Evolutionary conservation across 2,888 invertebrate genomes (phyloP), one percentile per base, ranked within the genome.

Genomic region (Eupithecia dodoneata): DNA sequence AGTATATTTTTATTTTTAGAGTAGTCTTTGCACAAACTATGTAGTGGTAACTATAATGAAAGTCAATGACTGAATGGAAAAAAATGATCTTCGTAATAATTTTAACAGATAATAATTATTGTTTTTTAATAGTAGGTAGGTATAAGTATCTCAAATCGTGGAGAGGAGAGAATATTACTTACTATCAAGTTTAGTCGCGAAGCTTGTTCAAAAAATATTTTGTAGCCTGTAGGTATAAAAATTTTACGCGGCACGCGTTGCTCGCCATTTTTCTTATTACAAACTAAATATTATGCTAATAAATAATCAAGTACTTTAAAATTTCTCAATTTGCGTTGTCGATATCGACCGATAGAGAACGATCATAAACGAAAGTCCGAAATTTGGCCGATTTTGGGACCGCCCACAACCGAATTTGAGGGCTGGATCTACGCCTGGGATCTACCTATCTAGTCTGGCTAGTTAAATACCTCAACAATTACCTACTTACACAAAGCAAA

Each of bases 401-500:
- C n/a, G 7, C n/a, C 6, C n/a, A 63, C 63, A 30, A 41, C 13
- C 4, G 12, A 41, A 13, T 13, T 41, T 42, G 41, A 66, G 6
- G 42, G 42, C 42, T 66, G 4, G 41, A 66, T 55, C 55, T 55
- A 18, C 9, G 55, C 18, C 55, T 18, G 55, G 9, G 9, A 59
- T 15, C 15, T 42, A 42, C 15, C 4, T 4, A 10, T 45, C 45
- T 45, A 45, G 3, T 44, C 59, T 74, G 73, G n/a, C 67, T 74
- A 72, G 67, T 77, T 72, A 49, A 77, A 77, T 75, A 71, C 69
- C 74, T 70, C 42, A 72, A 72, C 74, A 77, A 75, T 77, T 75
- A 77, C 77, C 77, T 75, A 73, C 78, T 77, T 73, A 78, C 71
- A 77, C 74, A 67, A 75, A 75, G 73, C 66, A 55, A 77, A 75